A percentile compares a stretch with the other conserved stretches of the same genome.
Conservation (phyloP, 2,888 invertebrate species). For the Caenorhabditis sp. region DNA sequence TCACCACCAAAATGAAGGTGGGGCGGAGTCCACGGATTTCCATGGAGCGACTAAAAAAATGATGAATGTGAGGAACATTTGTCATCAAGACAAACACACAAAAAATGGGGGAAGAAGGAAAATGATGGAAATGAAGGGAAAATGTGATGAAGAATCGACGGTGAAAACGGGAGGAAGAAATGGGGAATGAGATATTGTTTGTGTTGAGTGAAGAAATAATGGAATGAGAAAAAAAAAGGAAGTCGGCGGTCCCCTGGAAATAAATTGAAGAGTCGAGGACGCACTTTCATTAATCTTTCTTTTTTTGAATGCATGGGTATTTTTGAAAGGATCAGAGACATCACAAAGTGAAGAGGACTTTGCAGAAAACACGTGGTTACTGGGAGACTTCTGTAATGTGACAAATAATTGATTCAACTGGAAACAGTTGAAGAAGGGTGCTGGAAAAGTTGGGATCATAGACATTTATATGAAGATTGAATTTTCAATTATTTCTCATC, state of each 20-base stretch:
- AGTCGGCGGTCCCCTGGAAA: constrained; percentile 17
- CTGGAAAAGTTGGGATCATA: no score
- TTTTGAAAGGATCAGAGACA: constrained; percentile 14
- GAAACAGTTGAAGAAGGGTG: no score
- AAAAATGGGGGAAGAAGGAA: constrained; percentile 3
- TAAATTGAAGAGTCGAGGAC: constrained; percentile 24
- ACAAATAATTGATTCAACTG: no score
- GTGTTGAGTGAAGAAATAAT: constrained; percentile 16
- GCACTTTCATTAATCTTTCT: constrained; percentile 63
- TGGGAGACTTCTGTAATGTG: no score
- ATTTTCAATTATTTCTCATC: no score
- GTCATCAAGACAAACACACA: constrained; percentile 40
- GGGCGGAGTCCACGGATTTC: constrained; percentile 34
- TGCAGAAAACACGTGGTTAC: background rate
- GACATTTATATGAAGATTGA: no score
- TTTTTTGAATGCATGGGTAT: constrained; percentile 20
- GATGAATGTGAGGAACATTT: constrained; percentile 50
- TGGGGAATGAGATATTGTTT: constrained; percentile 30
- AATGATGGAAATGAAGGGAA: constrained; percentile 10
- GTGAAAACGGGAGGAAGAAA: background rate
- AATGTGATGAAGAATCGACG: constrained; percentile 8
- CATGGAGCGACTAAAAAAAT: constrained; percentile 43
- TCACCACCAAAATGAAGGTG: background rate
- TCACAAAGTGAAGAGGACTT: background rate
- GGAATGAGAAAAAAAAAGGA: constrained; percentile 11